Evolutionary conservation across 2,888 invertebrate genomes (phyloP), one percentile per base, ranked within the genome.

Genomic region (Serripes groenlandicus): DNA sequence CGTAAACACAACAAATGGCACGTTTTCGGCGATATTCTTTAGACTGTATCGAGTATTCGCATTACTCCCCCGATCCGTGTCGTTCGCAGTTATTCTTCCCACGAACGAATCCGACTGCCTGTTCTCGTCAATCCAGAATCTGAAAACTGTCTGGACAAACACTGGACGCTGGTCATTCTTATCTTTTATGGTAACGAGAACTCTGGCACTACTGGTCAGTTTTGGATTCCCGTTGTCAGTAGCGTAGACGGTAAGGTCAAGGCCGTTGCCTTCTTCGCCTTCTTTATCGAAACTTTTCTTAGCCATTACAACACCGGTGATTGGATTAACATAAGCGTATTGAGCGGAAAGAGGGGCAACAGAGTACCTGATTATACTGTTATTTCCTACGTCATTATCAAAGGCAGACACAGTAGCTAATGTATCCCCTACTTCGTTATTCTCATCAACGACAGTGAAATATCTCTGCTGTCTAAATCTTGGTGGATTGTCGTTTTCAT

Each of bases 91-190:
- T 0, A 99, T 96, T 0, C 97, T 98, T 0, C 98, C 96, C 0
- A 99, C 97, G 0, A 97, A 97, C 0, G 98, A 97, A 0, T 98
- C 98, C 0, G 98, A 96, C 15, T 97, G 97, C 0, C 97, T 97
- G 3, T 98, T 97, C 94, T 99, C 99, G 30, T 97, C 95, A 0
- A 99, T 96, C 28, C 97, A 96, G 0, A 98, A 97, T 91, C 98
- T 97, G 94, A 99, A 99, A 89, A 97, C 97, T 79, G 97, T 97
- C 95, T 97, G 97, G 95, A 99, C 99, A 94, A 99, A 99, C 3
- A 96, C 96, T 0, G 99, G 99, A 26, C 97, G 96, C 92, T 99
- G 98, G 95, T 99, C 99, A 94, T 99, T 99, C 88, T 97, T 97
- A 94, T 99, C 99, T 72, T 97, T 95, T 0, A 99, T 98, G 93